Percentiles rank a stretch among this genome's conserved stretches.
Evolutionary conservation across 2,888 invertebrate species (phyloP).

Genomic region (Stictocephala bisonia): DNA sequence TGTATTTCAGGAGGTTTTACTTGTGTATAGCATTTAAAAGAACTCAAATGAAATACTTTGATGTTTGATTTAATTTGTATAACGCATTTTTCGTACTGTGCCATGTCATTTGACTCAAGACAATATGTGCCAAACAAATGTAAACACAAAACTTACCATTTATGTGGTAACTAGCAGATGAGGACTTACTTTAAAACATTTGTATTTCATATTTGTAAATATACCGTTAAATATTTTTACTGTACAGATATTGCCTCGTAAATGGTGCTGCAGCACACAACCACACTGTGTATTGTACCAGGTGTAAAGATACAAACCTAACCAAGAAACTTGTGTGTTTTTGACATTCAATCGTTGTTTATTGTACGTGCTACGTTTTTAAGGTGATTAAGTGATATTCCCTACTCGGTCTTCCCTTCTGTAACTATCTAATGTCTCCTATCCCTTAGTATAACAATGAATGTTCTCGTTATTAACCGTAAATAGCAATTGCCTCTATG

Average conservation of each 20-base stretch:
- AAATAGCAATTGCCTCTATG: too few relatives aligned
- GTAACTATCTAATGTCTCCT: neutral
- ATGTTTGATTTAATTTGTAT: slow-evolving; percentile 1
- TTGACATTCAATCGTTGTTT: slow-evolving; percentile 32
- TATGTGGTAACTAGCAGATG: neutral
- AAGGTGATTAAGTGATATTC: neutral
- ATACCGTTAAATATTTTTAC: slow-evolving; percentile 26
- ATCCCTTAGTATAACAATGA: slow-evolving; percentile 10
- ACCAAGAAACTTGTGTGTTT: slow-evolving; percentile 33
- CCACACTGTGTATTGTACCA: neutral
- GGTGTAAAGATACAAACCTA: neutral
- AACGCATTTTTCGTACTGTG: too few relatives aligned
- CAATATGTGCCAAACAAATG: slow-evolving; percentile 35
- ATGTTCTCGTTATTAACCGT: neutral
- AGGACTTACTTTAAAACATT: neutral
- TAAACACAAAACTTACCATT: neutral
- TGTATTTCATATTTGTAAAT: slow-evolving; percentile 17
- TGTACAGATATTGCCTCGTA: slow-evolving; percentile 21
- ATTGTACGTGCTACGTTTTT: slow-evolving; percentile 31
- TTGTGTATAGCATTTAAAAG: neutral
- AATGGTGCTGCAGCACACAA: neutral
- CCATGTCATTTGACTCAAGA: slow-evolving; percentile 13
- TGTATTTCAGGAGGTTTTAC: too few relatives aligned
- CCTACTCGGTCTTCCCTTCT: neutral
- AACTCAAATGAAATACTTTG: neutral